A percentile compares a stretch with the other conserved stretches of the same genome.
These are phyloP conservation scores for Steatornis caripensis DNA, from an alignment of 2,113 vertebrate species.

Conservation along the genomic window DNA sequence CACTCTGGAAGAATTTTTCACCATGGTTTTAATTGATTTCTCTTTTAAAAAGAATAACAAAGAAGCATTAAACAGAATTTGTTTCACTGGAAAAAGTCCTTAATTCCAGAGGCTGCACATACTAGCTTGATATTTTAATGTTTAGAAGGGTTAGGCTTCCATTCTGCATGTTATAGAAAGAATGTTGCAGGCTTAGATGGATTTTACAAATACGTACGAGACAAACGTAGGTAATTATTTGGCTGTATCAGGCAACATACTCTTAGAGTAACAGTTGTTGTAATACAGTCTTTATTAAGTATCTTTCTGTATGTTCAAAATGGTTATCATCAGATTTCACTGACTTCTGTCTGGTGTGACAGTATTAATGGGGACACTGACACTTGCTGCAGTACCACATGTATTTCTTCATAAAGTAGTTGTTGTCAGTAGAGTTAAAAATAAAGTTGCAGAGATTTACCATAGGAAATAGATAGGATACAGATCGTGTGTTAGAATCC, in stretches of 20 bases:
- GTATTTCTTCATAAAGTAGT: not conserved
- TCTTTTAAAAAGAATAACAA: not conserved
- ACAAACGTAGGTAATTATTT: not conserved
- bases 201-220: not conserved
- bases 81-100: not conserved
- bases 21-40: not conserved
- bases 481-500: not conserved
- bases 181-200: not conserved
- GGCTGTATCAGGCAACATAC: not conserved
- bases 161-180: not conserved
- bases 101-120: not conserved
- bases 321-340: not conserved
- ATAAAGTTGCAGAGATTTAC: not conserved
- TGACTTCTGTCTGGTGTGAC: not conserved
- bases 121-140: not conserved
- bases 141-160: not conserved
- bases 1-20: not conserved
- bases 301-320: not conserved
- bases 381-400: not conserved
- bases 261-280: not conserved
- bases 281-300: not conserved
- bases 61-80: conserved; percentile 8
- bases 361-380: not conserved
- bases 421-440: not conserved
- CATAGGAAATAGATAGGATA: not conserved